Evolutionary conservation across 1,140 invertebrate species (phyloP).

Genomic region (Drosophila orosa): DNA sequence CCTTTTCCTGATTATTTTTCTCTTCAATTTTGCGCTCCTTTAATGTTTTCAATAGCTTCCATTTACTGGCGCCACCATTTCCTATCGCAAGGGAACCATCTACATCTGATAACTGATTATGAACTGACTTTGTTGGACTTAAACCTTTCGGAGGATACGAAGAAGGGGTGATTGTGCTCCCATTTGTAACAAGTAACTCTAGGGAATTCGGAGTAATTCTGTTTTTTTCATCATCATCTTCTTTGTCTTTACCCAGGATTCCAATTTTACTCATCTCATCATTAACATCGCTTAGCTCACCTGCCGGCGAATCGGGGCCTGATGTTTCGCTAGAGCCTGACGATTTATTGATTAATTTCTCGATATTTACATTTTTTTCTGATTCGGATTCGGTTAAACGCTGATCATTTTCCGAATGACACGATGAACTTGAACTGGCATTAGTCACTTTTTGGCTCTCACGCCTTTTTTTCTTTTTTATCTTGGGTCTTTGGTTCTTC

Average conservation of each 20-base stretch:
- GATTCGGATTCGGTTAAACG: not conserved
- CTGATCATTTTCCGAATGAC: conserved; percentile 52
- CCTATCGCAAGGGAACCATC: conserved; percentile 43
- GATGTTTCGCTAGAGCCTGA: conserved; percentile 94
- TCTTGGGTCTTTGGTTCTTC: not conserved
- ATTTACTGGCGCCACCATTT: conserved; percentile 87
- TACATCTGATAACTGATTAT: conserved; percentile 57
- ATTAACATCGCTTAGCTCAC: conserved; percentile 88
- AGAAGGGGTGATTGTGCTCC: not conserved
- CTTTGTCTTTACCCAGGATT: not conserved
- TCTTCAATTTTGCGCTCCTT: conserved; percentile 95
- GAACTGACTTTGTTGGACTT: conserved; percentile 36
- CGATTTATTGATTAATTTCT: conserved; percentile 36
- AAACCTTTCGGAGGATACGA: not conserved
- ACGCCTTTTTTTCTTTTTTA: conserved; percentile 38
- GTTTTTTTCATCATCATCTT: not conserved
- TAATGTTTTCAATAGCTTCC: conserved; percentile 94
- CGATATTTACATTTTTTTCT: conserved; percentile 4
- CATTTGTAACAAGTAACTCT: not conserved
- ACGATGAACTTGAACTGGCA: conserved; percentile 61
- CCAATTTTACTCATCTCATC: conserved; percentile 85
- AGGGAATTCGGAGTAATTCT: not conserved
- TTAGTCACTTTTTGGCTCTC: conserved; percentile 4
- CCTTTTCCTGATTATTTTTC: conserved; percentile 87
- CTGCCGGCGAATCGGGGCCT: conserved; percentile 91